These are phyloP conservation scores for Choloepus hoffmanni DNA, from an alignment of 2,113 vertebrate genomes.

Conservation along the genomic window DNA sequence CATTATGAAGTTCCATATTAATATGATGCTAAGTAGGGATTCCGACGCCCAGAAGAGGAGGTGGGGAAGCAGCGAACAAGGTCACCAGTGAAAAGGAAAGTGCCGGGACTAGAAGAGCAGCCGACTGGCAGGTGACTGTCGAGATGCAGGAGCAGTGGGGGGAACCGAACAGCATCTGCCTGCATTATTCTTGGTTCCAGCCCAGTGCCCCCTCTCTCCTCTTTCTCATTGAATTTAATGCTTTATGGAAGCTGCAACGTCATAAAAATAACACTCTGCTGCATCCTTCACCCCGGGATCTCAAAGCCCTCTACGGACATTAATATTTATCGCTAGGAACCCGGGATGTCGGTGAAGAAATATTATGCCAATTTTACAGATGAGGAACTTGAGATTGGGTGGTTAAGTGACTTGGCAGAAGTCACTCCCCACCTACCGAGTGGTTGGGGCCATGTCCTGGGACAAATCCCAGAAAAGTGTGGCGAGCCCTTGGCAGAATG, in stretches of 20 bases:
- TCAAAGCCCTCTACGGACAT: slow-evolving; percentile 80
- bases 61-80: neutral
- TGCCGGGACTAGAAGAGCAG: slow-evolving; percentile 20
- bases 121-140: slow-evolving; percentile 59
- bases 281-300: slow-evolving; percentile 81
- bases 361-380: slow-evolving; percentile 84
- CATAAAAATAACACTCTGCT: slow-evolving; percentile 82
- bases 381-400: slow-evolving; percentile 81
- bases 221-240: slow-evolving; percentile 83
- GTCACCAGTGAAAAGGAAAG: slow-evolving; percentile 54
- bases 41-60: neutral
- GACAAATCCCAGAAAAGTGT: slow-evolving; percentile 66
- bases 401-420: slow-evolving; percentile 81
- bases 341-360: slow-evolving; percentile 77
- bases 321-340: slow-evolving; percentile 81
- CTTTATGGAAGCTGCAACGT: slow-evolving; percentile 82
- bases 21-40: slow-evolving; percentile 77
- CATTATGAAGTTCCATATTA: slow-evolving; percentile 74
- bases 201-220: slow-evolving; percentile 79
- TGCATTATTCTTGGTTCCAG: slow-evolving; percentile 76
- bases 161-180: slow-evolving; percentile 69
- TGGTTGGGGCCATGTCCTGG: slow-evolving; percentile 64
- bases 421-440: slow-evolving; percentile 69
- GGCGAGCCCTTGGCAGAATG: slow-evolving; percentile 48
- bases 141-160: slow-evolving; percentile 62